Base-by-base conservation (phyloP, 2,888 invertebrate species). In the Bombylius major region DNA sequence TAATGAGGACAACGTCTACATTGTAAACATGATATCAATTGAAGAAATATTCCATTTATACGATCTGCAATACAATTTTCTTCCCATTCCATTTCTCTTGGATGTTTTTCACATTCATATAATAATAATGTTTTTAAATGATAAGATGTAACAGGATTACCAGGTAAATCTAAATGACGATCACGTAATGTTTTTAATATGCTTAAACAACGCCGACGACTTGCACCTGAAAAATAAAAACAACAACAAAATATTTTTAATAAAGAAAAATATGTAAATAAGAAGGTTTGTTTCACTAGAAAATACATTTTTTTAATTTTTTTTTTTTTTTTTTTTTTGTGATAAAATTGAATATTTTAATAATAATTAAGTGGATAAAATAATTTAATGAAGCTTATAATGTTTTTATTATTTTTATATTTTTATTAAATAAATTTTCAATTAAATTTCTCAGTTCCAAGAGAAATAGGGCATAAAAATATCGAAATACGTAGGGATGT, bases 21-120 rank as follows among this genome's bases (percentile, higher is more conserved):
- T 75, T 97, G 96, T 63, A 96, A 80, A 70, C 95, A 95, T 36
- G 93, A 93, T 66, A 97, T 96, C 68, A 97, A 76, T 76, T 96
- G 96, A 60, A 97, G 80, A 64, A 96, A 87, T 61, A 97, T 93
- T 5, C 96, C 95, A 73, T 93, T 93, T 67, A 94, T 89, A 53
- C 94, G 80, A 76, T 96, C 95, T 1, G 91, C 94, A 62, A 96
- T 82, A 62, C 89, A 89, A 5, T 84, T 81, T 71, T 96, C 95
- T 73, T 93, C 93, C 96, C 96, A 96, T 69, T 96, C 95, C 66
- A 86, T 81, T 72, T 95, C 94, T 58, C 90, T 79, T 1, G 93
- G 93, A 73, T 96, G 96, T 70, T 96, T 96, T 77, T 96, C 96
- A 74, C 96, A 96, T 73, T 96, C 96, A 78, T 93, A 95, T 60